A percentile compares a stretch with the other conserved stretches of the same genome.
phyloP scores from a whole-genome alignment of 2,888 invertebrate genomes.

The Ptilodon capucinus region DNA sequence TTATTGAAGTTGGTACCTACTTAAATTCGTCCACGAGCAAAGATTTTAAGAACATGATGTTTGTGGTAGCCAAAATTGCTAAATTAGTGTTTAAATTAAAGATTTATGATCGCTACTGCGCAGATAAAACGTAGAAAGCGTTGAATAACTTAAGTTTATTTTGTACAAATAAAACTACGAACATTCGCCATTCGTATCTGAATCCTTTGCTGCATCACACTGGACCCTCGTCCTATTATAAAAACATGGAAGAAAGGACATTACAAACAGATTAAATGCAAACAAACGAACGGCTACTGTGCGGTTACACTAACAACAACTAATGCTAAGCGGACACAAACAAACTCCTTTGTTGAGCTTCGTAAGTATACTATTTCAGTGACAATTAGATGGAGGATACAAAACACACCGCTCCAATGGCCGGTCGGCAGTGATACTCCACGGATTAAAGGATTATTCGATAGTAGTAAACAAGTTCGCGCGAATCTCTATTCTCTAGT shows the following conservation, averaged over 20 bases:
- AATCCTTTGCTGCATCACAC: background rate
- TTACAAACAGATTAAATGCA: conserved; percentile 77
- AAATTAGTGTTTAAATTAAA: too few species aligned
- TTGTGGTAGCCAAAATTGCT: background rate
- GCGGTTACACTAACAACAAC: conserved; percentile 73
- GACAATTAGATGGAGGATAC: conserved; percentile 58
- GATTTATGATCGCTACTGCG: too few species aligned
- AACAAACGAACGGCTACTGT: conserved; percentile 68
- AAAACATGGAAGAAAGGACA: conserved; percentile 63
- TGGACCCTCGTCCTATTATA: conserved; percentile 44
- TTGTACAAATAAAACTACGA: too few species aligned
- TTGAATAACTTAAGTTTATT: too few species aligned
- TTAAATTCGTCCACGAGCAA: background rate
- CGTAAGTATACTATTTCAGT: conserved; percentile 58
- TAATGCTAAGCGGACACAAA: conserved; percentile 71
- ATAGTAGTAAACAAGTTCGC: conserved; percentile 59
- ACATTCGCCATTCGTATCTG: background rate
- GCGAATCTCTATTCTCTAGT: conserved; percentile 56
- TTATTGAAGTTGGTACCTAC: conserved; percentile 19
- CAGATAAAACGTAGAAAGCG: too few species aligned
- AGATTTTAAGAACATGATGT: background rate
- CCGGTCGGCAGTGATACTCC: conserved; percentile 64
- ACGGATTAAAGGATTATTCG: conserved; percentile 72
- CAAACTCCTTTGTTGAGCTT: conserved; percentile 66
- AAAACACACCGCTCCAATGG: conserved; percentile 48